Percentiles rank a stretch among this genome's conserved stretches.
phyloP scores from a whole-genome alignment of 2,113 vertebrate genomes.

The Motacilla tschutschensis region DNA sequence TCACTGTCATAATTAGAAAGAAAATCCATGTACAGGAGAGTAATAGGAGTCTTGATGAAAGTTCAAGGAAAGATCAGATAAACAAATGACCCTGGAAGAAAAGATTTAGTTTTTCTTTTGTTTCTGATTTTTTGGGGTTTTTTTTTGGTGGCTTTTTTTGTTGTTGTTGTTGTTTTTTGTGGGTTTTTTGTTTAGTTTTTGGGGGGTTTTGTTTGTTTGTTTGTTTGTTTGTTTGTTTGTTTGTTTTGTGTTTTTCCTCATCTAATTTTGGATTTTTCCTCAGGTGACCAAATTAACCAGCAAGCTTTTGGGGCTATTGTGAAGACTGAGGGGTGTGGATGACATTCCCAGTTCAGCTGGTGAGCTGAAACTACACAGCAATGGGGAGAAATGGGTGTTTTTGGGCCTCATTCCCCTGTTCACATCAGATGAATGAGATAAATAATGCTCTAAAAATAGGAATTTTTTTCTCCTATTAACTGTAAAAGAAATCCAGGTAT shows the following conservation, averaged over 20 bases:
- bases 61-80: background rate
- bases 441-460: background rate
- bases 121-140: no score
- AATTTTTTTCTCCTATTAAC: no score
- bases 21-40: background rate
- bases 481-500: background rate
- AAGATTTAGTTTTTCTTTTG: background rate
- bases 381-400: background rate
- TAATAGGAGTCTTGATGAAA: background rate
- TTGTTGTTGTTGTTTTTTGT: no score
- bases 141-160: no score
- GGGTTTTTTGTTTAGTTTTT: no score
- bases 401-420: background rate
- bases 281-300: background rate
- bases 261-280: background rate
- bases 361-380: background rate
- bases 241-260: background rate
- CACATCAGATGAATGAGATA: background rate
- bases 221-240: no score
- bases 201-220: no score
- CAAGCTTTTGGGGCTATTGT: background rate
- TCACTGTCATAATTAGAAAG: background rate
- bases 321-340: background rate
- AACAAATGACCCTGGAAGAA: background rate
- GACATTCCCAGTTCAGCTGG: background rate